Evolutionary conservation across 2,888 invertebrate species (phyloP).

Genomic region (Petrolisthes manimaculis): DNA sequence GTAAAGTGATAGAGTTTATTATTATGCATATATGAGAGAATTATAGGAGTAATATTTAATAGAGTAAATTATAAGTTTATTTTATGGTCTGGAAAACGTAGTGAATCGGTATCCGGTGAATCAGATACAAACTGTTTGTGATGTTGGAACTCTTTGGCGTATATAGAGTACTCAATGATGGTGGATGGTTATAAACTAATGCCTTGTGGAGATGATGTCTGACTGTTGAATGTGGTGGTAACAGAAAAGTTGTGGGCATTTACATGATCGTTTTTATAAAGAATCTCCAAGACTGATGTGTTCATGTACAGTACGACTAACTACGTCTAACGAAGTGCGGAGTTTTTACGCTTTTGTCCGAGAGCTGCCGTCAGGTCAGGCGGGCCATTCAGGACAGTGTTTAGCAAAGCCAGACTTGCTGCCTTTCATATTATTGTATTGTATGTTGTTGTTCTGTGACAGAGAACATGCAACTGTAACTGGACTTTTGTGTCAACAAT

Average conservation of each 20-base stretch:
- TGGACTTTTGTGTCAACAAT: too few relatives aligned
- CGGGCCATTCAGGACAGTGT: too few relatives aligned
- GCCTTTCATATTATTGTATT: too few relatives aligned
- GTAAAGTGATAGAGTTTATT: slow-evolving; percentile 31
- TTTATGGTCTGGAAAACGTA: not conserved
- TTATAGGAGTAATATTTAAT: slow-evolving; percentile 37
- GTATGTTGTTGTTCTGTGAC: too few relatives aligned
- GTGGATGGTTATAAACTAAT: not conserved
- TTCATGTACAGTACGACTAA: slow-evolving; percentile 28
- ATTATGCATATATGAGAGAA: slow-evolving; percentile 21
- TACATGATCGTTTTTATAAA: slow-evolving; percentile 14
- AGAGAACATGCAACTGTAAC: too few relatives aligned
- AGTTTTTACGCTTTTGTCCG: not conserved
- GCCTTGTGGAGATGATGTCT: too few relatives aligned
- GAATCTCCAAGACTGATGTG: slow-evolving; percentile 50
- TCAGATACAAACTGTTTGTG: slow-evolving; percentile 10
- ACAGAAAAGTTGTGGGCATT: slow-evolving; percentile 17
- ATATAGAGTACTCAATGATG: too few relatives aligned
- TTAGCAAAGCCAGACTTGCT: too few relatives aligned
- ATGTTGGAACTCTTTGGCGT: not conserved
- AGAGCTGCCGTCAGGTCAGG: too few relatives aligned
- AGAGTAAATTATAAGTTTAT: slow-evolving; percentile 16
- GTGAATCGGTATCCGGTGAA: not conserved
- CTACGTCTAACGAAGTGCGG: not conserved
- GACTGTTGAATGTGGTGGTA: too few relatives aligned